Percentiles rank a stretch among this genome's conserved stretches.
phyloP scores from a whole-genome alignment of 2,797 vertebrate genomes.

The Sphenopsis melanotis region DNA sequence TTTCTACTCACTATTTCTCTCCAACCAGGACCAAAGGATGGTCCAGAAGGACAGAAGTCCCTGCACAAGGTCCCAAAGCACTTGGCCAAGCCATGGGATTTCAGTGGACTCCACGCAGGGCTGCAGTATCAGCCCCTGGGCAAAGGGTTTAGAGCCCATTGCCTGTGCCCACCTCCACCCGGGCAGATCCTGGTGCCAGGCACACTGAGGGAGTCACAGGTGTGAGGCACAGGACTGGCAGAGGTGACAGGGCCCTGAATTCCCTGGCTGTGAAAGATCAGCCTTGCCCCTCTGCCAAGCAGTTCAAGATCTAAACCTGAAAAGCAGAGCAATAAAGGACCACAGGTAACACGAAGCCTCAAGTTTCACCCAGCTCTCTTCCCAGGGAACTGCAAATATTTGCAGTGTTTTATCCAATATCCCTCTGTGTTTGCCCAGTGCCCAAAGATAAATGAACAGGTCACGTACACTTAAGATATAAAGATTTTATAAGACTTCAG shows the following conservation, averaged over 20 bases:
- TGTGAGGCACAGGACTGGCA: not conserved
- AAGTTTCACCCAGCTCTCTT: not conserved
- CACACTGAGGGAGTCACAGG: not conserved
- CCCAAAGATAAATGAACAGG: not conserved
- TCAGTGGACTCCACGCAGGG: not conserved
- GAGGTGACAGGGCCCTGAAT: not conserved
- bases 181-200: rapidly evolving
- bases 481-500: not conserved
- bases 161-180: rapidly evolving
- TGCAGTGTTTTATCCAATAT: not conserved
- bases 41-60: not conserved
- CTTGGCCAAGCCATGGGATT: not conserved
- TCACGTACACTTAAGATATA: not conserved
- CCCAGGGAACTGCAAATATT: constrained; percentile 1
- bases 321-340: not conserved
- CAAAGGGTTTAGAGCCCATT: not conserved
- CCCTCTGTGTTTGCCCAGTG: not conserved
- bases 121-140: not conserved
- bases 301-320: not conserved
- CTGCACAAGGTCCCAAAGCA: not conserved
- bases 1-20: not conserved
- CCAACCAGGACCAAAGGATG: not conserved
- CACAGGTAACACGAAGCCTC: rapidly evolving
- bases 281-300: not conserved
- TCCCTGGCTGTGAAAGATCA: not conserved